Percentiles rank a stretch among this genome's conserved stretches.
phyloP scores from a whole-genome alignment of 2,797 vertebrate species.

The Dendrocincla fuliginosa region DNA sequence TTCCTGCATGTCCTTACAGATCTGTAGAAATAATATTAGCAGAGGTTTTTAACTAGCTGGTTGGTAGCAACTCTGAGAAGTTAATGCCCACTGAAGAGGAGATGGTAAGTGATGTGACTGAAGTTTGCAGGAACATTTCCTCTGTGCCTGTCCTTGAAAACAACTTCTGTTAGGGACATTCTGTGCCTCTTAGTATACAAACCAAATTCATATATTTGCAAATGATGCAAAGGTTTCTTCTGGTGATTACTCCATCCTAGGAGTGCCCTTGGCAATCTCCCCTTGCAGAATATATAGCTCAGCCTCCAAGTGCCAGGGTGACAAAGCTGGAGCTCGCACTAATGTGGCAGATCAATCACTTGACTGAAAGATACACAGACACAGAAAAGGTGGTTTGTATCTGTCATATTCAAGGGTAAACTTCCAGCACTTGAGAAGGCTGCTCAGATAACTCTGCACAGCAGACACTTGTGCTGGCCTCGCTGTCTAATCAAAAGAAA shows the following conservation, averaged over 20 bases:
- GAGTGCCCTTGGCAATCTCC: constrained; percentile 18
- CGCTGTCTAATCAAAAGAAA: constrained; percentile 61
- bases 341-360: constrained; percentile 69
- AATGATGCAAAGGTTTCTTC: neutral
- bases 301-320: constrained; percentile 16
- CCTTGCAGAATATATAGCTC: neutral
- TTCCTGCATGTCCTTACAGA: neutral
- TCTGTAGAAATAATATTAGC: neutral
- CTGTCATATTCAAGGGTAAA: constrained; percentile 77
- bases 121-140: neutral
- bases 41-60: neutral
- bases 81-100: neutral
- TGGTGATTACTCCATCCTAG: neutral
- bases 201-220: neutral
- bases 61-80: neutral
- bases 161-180: neutral
- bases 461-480: constrained; percentile 64
- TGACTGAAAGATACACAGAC: constrained; percentile 60
- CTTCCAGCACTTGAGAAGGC: constrained; percentile 39
- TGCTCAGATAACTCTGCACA: constrained; percentile 40
- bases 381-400: constrained; percentile 59
- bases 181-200: neutral
- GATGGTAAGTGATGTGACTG: neutral
- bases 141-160: neutral
- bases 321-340: constrained; percentile 42